phyloP scores from a whole-genome alignment of 2,888 invertebrate species.

The Agrotis clavis region DNA sequence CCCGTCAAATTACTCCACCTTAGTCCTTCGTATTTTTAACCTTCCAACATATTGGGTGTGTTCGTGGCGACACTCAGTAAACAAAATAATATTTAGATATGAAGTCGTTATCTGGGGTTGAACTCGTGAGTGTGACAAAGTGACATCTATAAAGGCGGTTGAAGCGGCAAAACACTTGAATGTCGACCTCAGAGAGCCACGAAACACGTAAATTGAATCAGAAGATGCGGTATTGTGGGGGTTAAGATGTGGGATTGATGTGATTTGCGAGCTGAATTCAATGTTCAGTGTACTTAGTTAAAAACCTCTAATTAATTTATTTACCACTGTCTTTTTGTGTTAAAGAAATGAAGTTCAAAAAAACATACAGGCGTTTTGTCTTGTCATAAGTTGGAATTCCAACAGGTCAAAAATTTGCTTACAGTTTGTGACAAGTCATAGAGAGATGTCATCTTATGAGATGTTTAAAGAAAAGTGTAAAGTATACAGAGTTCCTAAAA shows the following conservation, averaged over 20 bases:
- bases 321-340: neutral
- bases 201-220: slow-evolving; percentile 71
- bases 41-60: slow-evolving; percentile 48
- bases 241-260: neutral
- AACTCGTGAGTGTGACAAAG: slow-evolving; percentile 83
- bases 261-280: slow-evolving; percentile 8
- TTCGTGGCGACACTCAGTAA: slow-evolving; percentile 68
- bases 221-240: slow-evolving; percentile 59
- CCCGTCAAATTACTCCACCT: neutral
- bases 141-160: slow-evolving; percentile 85
- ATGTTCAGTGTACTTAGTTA: slow-evolving; percentile 1
- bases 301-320: no score
- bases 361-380: neutral
- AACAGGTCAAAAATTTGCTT: no score
- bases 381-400: no score
- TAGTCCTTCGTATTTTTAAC: slow-evolving; percentile 24
- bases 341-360: neutral
- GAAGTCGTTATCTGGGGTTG: slow-evolving; percentile 81
- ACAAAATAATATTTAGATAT: slow-evolving; percentile 75
- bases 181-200: slow-evolving; percentile 73
- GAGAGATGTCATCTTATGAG: no score
- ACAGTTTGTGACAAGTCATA: no score
- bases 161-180: slow-evolving; percentile 83
- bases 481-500: no score
- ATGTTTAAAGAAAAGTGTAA: no score